These are phyloP conservation scores for Catamblyrhynchus diadema DNA, from an alignment of 2,797 vertebrate genomes.

Conservation along the genomic window DNA sequence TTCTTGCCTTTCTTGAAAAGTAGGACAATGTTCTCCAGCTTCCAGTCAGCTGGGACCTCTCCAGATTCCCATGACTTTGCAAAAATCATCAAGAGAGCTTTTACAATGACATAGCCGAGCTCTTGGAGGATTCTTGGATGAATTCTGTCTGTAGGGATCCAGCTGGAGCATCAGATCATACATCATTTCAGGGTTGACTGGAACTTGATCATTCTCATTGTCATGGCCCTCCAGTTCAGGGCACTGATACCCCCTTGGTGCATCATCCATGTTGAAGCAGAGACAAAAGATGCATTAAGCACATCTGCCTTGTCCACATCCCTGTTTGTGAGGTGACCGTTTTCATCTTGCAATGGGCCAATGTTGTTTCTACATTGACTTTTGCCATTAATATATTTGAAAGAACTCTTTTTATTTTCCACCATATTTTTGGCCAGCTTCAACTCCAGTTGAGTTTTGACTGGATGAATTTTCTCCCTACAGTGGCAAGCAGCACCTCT, in stretches of 20 bases:
- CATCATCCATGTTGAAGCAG: rapidly evolving
- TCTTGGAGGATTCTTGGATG: background rate
- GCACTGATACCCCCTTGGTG: background rate
- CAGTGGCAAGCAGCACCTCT: background rate
- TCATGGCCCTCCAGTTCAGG: background rate
- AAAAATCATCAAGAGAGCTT: background rate
- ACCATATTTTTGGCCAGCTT: background rate
- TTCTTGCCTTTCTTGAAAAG: background rate
- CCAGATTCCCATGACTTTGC: background rate
- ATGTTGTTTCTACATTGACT: background rate
- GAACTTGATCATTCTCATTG: rapidly evolving
- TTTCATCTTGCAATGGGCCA: rapidly evolving
- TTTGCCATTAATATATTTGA: background rate
- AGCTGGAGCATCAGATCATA: background rate
- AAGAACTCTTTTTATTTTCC: background rate
- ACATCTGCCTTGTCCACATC: background rate
- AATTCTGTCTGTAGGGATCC: background rate
- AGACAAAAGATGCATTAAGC: background rate
- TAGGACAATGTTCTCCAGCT: background rate
- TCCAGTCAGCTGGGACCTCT: background rate
- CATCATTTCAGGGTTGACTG: background rate
- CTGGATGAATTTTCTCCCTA: background rate
- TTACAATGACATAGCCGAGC: rapidly evolving
- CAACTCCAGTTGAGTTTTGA: background rate
- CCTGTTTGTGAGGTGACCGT: background rate